phyloP scores from a whole-genome alignment of 2,888 invertebrate genomes.

The Laothoe populi region DNA sequence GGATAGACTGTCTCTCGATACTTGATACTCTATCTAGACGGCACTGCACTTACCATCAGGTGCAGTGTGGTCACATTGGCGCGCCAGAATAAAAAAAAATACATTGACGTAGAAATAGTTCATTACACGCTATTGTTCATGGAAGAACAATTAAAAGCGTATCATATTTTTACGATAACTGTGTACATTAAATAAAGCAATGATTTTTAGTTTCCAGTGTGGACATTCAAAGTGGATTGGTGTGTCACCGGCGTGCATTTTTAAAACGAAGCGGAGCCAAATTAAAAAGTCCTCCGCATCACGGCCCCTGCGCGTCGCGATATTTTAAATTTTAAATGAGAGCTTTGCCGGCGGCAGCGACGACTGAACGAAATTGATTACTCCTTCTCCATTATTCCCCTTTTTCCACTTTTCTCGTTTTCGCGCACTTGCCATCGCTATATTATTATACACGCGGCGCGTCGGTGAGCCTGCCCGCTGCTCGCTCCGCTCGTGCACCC shows the following conservation, averaged over 20 bases:
- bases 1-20: too few relatives aligned
- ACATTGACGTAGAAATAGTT: background rate
- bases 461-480: conserved; percentile 35
- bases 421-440: conserved; percentile 70
- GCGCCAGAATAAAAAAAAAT: too few relatives aligned
- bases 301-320: conserved; percentile 70
- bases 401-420: conserved; percentile 78
- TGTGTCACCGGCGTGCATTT: conserved; percentile 81
- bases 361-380: conserved; percentile 84
- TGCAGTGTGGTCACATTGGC: too few relatives aligned
- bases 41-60: background rate
- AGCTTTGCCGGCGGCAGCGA: conserved; percentile 73
- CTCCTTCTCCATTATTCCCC: conserved; percentile 83
- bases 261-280: conserved; percentile 77
- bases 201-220: conserved; percentile 59
- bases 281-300: conserved; percentile 82
- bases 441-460: conserved; percentile 71
- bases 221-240: conserved; percentile 79
- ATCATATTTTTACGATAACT: background rate
- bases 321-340: conserved; percentile 84
- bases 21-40: too few relatives aligned
- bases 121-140: background rate
- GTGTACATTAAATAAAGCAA: conserved; percentile 49
- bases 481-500: conserved; percentile 39
- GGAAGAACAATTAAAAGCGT: background rate